A percentile compares a stretch with the other conserved stretches of the same genome.
Evolutionary conservation across 2,888 invertebrate species (phyloP).

Genomic region (Morpho deidamia): DNA sequence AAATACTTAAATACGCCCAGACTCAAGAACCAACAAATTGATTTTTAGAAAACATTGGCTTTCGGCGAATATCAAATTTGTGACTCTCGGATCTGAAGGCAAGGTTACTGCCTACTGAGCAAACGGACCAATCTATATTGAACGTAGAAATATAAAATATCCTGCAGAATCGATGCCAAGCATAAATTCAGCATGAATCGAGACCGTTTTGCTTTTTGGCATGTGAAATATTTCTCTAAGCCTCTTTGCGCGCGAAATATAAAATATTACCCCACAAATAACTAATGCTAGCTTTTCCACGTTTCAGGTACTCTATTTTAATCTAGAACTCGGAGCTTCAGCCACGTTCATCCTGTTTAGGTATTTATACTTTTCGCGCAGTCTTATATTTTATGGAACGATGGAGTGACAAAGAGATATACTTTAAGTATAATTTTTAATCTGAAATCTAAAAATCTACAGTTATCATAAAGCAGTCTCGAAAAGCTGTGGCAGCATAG

Average conservation of each 20-base stretch:
- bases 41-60: too few species aligned
- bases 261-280: slow-evolving; percentile 7
- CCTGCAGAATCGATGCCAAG: not conserved
- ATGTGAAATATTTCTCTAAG: not conserved
- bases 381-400: not conserved
- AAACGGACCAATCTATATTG: too few species aligned
- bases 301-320: slow-evolving; percentile 6
- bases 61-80: too few species aligned
- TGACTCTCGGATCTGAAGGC: too few species aligned
- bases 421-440: too few species aligned
- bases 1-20: too few species aligned
- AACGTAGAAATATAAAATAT: not conserved
- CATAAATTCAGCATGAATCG: not conserved
- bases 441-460: too few species aligned
- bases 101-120: too few species aligned
- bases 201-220: not conserved
- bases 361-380: not conserved
- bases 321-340: slow-evolving; percentile 1
- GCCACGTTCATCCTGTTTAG: not conserved
- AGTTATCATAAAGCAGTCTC: too few species aligned
- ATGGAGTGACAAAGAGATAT: too few species aligned
- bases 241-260: slow-evolving; percentile 4
- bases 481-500: too few species aligned
- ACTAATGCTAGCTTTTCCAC: slow-evolving; percentile 1
- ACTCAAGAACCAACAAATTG: too few species aligned